A percentile compares a stretch with the other conserved stretches of the same genome.
Evolutionary conservation across 2,797 vertebrate genomes (phyloP).

Genomic region (Sebastolobus altivelis): DNA sequence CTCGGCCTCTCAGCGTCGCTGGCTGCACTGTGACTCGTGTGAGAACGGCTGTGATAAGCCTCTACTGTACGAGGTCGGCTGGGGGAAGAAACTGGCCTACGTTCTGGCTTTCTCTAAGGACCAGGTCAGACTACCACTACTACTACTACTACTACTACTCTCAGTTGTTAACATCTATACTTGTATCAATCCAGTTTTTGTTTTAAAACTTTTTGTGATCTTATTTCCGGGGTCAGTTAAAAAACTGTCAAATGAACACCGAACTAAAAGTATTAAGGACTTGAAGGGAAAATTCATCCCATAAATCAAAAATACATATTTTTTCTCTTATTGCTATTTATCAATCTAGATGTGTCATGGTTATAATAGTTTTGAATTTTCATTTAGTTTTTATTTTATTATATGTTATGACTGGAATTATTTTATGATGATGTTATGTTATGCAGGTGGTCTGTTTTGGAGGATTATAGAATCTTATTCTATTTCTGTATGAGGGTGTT

Average conservation of each 20-base stretch:
- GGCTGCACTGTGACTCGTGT: slow-evolving; percentile 97
- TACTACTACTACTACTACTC: background rate
- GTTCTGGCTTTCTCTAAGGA: slow-evolving; percentile 96
- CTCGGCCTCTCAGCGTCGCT: slow-evolving; percentile 91
- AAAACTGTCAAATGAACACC: background rate
- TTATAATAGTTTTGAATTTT: too few species aligned
- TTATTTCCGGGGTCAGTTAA: background rate
- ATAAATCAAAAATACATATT: background rate
- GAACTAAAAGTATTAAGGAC: background rate
- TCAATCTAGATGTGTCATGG: background rate
- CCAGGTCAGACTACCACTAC: slow-evolving; percentile 84
- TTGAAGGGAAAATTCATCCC: background rate
- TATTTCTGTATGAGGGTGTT: background rate
- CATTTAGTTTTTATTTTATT: too few species aligned
- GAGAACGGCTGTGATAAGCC: slow-evolving; percentile 95
- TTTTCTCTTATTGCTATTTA: background rate
- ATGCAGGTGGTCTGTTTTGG: background rate
- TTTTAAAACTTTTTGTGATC: background rate
- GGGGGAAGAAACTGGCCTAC: slow-evolving; percentile 96
- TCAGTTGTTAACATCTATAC: background rate
- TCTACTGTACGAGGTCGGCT: slow-evolving; percentile 95
- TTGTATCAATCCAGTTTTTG: background rate
- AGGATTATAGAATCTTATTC: background rate
- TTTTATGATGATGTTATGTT: background rate
- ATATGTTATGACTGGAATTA: background rate